Conservation (phyloP, 2,113 vertebrate species). For the Sigmodon hispidus region DNA sequence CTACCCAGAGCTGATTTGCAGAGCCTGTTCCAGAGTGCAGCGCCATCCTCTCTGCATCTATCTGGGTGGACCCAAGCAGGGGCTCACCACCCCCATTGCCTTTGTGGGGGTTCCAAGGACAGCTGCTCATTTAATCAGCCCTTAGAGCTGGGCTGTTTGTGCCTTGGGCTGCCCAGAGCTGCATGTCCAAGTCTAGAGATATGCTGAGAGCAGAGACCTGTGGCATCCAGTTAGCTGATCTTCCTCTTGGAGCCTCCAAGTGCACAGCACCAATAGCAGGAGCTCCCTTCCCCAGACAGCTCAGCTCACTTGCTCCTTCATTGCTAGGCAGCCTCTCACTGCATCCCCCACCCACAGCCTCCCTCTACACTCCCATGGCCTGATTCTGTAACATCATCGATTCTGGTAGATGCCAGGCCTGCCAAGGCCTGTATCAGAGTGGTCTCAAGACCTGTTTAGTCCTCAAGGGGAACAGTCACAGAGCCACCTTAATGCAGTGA, state of each 20-base stretch:
- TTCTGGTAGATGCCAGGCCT: neutral
- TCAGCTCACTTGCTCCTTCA: neutral
- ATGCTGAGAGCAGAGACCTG: neutral
- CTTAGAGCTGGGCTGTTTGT: neutral
- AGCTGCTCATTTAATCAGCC: neutral
- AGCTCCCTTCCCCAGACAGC: neutral
- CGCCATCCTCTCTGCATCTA: neutral
- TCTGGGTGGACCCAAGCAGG: neutral
- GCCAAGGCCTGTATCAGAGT: neutral
- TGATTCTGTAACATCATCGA: neutral
- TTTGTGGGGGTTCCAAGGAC: neutral
- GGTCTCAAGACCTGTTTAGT: neutral
- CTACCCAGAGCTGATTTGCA: neutral
- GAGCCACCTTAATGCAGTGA: neutral
- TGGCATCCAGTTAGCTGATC: neutral
- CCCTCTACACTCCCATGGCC: neutral
- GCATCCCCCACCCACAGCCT: rapidly evolving
- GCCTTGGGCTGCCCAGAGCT: neutral
- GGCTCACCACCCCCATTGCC: neutral
- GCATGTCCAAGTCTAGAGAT: neutral
- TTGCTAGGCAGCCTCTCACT: neutral
- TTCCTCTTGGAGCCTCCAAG: neutral
- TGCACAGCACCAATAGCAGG: neutral
- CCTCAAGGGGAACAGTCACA: neutral
- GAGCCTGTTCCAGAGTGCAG: neutral